Base-by-base conservation (phyloP, 2,113 vertebrate species). In the Planiliza haematocheilus region DNA sequence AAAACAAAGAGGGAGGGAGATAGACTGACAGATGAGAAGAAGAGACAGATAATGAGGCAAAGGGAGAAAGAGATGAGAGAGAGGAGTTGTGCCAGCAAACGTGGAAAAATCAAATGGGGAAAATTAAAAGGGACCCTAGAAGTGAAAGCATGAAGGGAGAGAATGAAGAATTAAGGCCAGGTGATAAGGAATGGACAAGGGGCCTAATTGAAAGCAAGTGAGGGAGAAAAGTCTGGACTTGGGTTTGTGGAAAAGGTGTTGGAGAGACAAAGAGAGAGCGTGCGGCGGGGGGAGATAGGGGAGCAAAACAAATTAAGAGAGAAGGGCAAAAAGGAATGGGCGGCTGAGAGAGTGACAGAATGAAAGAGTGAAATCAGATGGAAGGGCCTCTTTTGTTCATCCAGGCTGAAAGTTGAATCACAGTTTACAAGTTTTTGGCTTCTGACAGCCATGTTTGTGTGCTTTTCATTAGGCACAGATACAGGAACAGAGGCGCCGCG, bases 351-450 rank as follows among this genome's bases (percentile, higher is more conserved):
- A 77, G 55, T 70, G 79, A 73, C 64, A 58, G 77, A 76, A 84
- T 81, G 66, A 86, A 87, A 86, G 72, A 74, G 81, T 77, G 81
- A 84, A 86, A 88, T 89, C 65, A 74, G 77, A 89, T 81, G 81
- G 82, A 91, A 90, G 78, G 61, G 56, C 74, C 50, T 91, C 52
- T 80, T 53, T 71, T 85, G 85, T 85, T 88, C 81, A 85, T 60
- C 41, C 88, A 86, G 71, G 82, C 81, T 70, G 80, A 88, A 88
- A 88, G 87, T 84, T 79, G 80, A 89, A 85, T 85, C 75, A 61
- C 81, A 77, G 82, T 81, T 88, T 86, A 79, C 80, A 79, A 77
- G 78, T 65, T 76, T 53, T 70, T 85, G 75, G 52, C 74, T 81
- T 72, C 53, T 69, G 48, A 77, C 65, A 24, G 30, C 41, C 57